A percentile compares a stretch with the other conserved stretches of the same genome.
Conservation (phyloP, 1,140 invertebrate species). For the Sinella curviseta region DNA sequence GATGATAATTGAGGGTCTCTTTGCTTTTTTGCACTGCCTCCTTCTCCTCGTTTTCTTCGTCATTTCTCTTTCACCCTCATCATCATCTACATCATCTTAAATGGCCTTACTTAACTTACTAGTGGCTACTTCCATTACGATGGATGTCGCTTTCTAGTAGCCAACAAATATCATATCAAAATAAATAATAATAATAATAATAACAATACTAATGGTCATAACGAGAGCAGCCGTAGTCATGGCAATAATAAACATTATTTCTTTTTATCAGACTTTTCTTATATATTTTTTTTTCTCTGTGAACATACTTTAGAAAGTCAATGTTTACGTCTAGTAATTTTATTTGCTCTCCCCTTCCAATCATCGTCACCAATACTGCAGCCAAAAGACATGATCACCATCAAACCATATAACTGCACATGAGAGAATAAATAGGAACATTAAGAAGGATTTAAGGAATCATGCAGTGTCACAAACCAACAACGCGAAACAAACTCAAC, state of each 20-base stretch:
- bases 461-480: background rate
- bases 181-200: conserved; percentile 26
- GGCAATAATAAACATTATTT: too few species aligned
- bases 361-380: background rate
- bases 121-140: background rate
- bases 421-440: conserved; percentile 8
- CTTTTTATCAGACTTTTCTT: too few species aligned
- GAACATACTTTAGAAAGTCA: too few species aligned
- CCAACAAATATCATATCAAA: too few species aligned
- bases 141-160: background rate
- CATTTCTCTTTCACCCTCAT: too few species aligned
- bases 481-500: too few species aligned
- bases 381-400: background rate
- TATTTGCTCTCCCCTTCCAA: too few species aligned
- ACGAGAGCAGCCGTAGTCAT: too few species aligned
- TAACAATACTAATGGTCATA: too few species aligned
- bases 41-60: background rate
- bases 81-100: too few species aligned
- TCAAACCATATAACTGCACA: background rate
- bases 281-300: too few species aligned
- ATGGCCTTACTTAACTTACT: background rate
- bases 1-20: background rate
- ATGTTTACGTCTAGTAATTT: too few species aligned
- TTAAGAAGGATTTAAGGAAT: conserved; percentile 22
- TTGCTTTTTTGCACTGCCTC: background rate